Evolutionary conservation across 1,140 invertebrate genomes (phyloP).

Genomic region (Parapsyche elsis): DNA sequence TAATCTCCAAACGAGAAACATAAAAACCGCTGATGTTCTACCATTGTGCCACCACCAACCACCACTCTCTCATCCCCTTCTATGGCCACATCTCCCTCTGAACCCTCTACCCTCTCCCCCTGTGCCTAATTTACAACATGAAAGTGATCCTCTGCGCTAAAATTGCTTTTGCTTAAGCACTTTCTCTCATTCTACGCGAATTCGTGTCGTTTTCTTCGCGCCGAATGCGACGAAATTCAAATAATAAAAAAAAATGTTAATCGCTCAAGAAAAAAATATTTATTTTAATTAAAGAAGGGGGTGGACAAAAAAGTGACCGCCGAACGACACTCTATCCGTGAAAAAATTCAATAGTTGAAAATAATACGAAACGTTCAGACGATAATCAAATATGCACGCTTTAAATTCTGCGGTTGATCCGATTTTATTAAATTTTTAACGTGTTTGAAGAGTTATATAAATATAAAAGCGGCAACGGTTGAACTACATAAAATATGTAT

Average conservation of each 20-base stretch:
- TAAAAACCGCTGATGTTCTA: constrained; percentile 26
- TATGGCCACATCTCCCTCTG: neutral
- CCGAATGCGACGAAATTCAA: neutral
- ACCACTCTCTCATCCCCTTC: neutral
- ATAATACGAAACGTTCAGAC: too few relatives aligned
- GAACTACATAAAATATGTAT: too few relatives aligned
- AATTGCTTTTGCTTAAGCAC: constrained; percentile 30
- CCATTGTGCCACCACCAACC: neutral
- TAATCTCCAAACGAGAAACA: constrained; percentile 24
- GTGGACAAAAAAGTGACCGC: neutral
- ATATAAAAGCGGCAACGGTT: too few relatives aligned
- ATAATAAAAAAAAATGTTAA: neutral
- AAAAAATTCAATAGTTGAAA: too few relatives aligned
- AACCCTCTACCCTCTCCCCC: neutral
- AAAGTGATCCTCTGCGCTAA: constrained; percentile 28
- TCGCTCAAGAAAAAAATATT: neutral
- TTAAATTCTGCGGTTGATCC: too few relatives aligned
- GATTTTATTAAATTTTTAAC: too few relatives aligned
- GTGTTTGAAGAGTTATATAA: too few relatives aligned
- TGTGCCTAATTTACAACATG: constrained; percentile 23
- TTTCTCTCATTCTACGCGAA: constrained; percentile 28
- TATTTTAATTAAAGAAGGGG: constrained; percentile 4
- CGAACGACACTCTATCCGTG: too few relatives aligned
- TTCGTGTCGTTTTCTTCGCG: constrained; percentile 13
- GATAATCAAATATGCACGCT: too few relatives aligned